Conservation (phyloP, 1,140 invertebrate genomes). For the Tetranychus urticae region DNA sequence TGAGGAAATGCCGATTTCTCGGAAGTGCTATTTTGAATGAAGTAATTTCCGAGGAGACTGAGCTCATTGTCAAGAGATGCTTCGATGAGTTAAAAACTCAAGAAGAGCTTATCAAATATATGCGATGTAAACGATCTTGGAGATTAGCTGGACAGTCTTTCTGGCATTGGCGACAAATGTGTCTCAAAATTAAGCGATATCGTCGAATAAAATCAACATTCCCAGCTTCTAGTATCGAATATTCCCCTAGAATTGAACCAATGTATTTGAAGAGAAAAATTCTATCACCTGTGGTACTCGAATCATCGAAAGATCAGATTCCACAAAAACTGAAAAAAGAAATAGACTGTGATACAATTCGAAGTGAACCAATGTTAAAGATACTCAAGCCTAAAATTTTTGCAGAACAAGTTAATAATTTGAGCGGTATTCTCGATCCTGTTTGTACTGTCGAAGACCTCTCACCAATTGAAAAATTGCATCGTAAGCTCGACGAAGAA, state of each 20-base stretch:
- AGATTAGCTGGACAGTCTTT: neutral
- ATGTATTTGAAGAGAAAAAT: neutral
- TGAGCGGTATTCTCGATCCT: neutral
- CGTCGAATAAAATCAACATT: neutral
- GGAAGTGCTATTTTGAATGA: neutral
- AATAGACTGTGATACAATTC: neutral
- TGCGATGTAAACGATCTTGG: neutral
- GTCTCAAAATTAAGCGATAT: neutral
- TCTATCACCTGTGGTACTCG: neutral
- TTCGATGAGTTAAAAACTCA: neutral
- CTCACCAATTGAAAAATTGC: neutral
- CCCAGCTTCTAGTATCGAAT: neutral
- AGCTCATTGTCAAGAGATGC: neutral
- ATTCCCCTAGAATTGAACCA: neutral
- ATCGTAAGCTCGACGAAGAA: neutral
- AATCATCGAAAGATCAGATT: neutral
- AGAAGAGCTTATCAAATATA: neutral
- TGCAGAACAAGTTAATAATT: neutral
- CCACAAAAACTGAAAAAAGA: neutral
- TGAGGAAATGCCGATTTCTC: neutral
- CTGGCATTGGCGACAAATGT: neutral
- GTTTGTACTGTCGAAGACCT: neutral
- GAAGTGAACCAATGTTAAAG: neutral
- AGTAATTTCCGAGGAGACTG: neutral
- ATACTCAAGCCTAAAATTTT: neutral